These are phyloP conservation scores for Ethmia dodecea DNA, from an alignment of 2,888 invertebrate species.

Conservation along the genomic window DNA sequence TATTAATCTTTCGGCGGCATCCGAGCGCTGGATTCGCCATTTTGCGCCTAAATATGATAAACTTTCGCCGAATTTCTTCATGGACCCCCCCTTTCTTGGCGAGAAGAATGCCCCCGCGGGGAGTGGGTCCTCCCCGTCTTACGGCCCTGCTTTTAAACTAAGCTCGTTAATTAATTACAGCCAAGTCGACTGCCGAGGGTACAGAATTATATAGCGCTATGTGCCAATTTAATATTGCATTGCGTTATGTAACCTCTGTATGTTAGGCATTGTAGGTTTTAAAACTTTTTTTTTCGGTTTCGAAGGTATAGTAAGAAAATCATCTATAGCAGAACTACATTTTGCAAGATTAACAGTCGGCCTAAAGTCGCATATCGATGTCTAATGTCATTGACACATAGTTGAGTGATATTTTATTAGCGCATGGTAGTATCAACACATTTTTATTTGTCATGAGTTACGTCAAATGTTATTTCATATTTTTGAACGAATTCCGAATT, in stretches of 20 bases:
- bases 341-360: too few relatives aligned
- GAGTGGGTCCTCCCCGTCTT: conserved; percentile 62
- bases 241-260: conserved; percentile 14
- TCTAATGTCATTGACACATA: too few relatives aligned
- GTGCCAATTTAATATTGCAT: conserved; percentile 70
- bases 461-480: too few relatives aligned
- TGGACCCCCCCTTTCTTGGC: conserved; percentile 49
- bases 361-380: too few relatives aligned
- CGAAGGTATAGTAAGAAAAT: too few relatives aligned
- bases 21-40: conserved; percentile 76
- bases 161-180: conserved; percentile 79
- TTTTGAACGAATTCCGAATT: too few relatives aligned
- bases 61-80: conserved; percentile 77
- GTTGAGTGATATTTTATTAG: too few relatives aligned
- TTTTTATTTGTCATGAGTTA: too few relatives aligned
- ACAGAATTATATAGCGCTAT: conserved; percentile 68
- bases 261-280: too few relatives aligned
- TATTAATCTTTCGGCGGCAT: conserved; percentile 73
- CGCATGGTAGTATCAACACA: too few relatives aligned
- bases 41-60: conserved; percentile 78
- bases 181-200: conserved; percentile 69
- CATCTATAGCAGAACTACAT: too few relatives aligned
- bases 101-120: conserved; percentile 39
- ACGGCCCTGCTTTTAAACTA: conserved; percentile 78
- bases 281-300: too few relatives aligned